Conservation (phyloP, 2,797 vertebrate species). For the Enteromius paludinosus region DNA sequence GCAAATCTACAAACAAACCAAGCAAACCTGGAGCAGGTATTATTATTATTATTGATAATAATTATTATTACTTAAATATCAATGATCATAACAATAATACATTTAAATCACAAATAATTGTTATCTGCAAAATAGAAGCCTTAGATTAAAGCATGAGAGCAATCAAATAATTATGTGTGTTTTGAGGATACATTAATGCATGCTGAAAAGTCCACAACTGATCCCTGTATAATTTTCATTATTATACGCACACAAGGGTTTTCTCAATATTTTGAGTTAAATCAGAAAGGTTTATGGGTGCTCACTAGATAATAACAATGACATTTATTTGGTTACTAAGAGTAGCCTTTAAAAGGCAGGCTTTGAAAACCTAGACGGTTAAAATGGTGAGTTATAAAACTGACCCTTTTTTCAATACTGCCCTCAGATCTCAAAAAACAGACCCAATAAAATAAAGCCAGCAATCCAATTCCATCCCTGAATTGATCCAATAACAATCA, state of each 20-base stretch:
- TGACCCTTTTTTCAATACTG: background rate
- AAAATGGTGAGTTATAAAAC: conserved; percentile 26
- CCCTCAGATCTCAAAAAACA: conserved; percentile 15
- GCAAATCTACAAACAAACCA: background rate
- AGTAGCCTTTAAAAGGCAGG: conserved; percentile 4
- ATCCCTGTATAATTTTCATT: background rate
- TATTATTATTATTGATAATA: background rate
- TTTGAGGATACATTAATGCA: background rate
- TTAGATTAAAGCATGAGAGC: background rate
- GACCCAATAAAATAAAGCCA: conserved; percentile 7
- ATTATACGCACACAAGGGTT: background rate
- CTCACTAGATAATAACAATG: background rate
- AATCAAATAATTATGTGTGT: background rate
- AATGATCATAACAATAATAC: background rate
- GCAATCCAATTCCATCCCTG: background rate
- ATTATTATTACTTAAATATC: background rate
- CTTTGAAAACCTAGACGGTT: conserved; percentile 8
- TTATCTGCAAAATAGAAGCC: background rate
- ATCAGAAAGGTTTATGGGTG: background rate
- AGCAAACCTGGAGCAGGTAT: background rate
- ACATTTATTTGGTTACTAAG: background rate
- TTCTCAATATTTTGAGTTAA: background rate
- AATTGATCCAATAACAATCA: conserved; percentile 11
- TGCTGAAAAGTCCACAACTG: background rate
- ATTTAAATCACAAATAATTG: background rate